Conservation (phyloP, 2,888 invertebrate genomes). For the Hirtodrosophila duncani region DNA sequence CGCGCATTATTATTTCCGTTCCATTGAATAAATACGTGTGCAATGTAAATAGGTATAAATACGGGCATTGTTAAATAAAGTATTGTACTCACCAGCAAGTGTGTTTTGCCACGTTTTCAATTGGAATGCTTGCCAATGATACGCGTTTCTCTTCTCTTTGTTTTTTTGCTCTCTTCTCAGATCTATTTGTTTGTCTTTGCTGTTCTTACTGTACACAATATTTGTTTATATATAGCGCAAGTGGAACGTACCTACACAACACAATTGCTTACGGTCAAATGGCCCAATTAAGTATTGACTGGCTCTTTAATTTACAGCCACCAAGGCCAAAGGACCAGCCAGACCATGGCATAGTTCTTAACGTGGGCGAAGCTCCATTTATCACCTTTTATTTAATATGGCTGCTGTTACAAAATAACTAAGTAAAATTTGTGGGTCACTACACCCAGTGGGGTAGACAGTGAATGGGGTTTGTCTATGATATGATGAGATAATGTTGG, state of each 20-base stretch:
- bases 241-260: slow-evolving; percentile 15
- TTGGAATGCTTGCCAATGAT: slow-evolving; percentile 21
- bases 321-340: not conserved
- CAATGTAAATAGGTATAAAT: not conserved
- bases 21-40: not conserved
- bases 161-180: not conserved
- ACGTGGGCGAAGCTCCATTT: slow-evolving; percentile 6
- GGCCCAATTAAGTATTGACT: slow-evolving; percentile 46
- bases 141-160: too few species aligned
- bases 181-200: not conserved
- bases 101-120: slow-evolving; percentile 10
- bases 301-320: slow-evolving; percentile 32
- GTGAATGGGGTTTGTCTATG: too few species aligned
- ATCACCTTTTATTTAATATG: slow-evolving; percentile 5
- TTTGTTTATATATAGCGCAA: slow-evolving; percentile 24
- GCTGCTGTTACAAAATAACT: too few species aligned
- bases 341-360: not conserved
- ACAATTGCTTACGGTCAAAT: slow-evolving; percentile 35
- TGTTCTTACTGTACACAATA: slow-evolving; percentile 10
- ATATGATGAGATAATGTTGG: too few species aligned
- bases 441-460: too few species aligned
- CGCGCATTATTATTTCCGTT: slow-evolving; percentile 25
- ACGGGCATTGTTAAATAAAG: slow-evolving; percentile 3
- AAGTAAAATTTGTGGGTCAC: too few species aligned
- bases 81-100: slow-evolving; percentile 9